Conservation (phyloP, 1,140 invertebrate species). For the Drosophila parvula region DNA sequence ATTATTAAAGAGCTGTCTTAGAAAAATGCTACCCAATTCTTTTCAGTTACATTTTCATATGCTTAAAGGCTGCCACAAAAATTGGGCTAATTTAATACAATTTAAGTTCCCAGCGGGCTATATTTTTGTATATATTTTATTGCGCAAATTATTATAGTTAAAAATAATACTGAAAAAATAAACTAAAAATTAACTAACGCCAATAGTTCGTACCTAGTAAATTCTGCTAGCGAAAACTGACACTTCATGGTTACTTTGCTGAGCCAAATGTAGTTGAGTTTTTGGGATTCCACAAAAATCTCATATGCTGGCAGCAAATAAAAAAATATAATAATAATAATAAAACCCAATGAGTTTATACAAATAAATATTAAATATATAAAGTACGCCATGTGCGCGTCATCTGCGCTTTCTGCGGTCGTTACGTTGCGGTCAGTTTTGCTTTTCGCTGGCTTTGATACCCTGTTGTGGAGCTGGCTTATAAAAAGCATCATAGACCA, state of each 20-base stretch:
- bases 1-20: neutral
- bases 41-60: neutral
- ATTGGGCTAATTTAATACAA: neutral
- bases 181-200: neutral
- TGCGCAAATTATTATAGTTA: neutral
- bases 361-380: slow-evolving; percentile 55
- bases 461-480: neutral
- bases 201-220: no score
- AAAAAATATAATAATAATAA: neutral
- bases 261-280: no score
- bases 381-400: slow-evolving; percentile 37
- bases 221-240: no score
- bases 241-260: no score
- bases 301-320: neutral
- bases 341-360: slow-evolving; percentile 40
- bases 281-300: neutral
- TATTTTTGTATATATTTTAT: neutral
- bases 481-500: no score
- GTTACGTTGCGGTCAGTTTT: neutral
- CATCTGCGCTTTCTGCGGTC: slow-evolving; percentile 14
- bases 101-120: neutral
- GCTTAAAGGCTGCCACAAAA: no score
- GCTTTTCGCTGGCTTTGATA: slow-evolving; percentile 5
- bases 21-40: neutral
- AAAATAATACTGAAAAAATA: no score